Conservation (phyloP, 1,140 invertebrate genomes). For the Caerostris darwini region DNA sequence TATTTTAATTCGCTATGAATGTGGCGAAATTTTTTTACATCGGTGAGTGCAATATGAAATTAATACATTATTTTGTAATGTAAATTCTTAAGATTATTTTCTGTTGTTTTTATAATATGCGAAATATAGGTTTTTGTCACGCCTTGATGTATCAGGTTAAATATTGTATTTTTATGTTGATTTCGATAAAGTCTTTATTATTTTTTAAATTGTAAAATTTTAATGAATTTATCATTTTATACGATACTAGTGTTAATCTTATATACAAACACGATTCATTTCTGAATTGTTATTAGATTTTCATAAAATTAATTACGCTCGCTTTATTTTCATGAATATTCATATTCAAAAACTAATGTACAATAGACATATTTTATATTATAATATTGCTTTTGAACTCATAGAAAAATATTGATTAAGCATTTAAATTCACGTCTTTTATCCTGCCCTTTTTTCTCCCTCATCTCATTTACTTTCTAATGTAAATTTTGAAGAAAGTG, state of each 20-base stretch:
- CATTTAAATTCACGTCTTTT: no score
- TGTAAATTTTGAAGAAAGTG: no score
- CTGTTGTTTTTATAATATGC: not conserved
- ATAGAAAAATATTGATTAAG: no score
- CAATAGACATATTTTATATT: no score
- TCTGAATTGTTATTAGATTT: not conserved
- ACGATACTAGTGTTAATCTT: not conserved
- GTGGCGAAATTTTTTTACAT: not conserved
- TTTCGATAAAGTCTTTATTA: not conserved
- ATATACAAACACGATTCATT: not conserved
- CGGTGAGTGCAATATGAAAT: not conserved
- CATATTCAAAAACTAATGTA: no score
- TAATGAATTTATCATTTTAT: not conserved
- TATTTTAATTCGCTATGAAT: conserved; percentile 5
- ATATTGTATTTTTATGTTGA: not conserved
- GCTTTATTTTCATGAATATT: not conserved
- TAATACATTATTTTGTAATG: not conserved
- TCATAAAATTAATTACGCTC: not conserved
- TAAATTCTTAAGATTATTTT: not conserved
- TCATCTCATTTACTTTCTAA: no score
- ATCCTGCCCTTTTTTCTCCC: no score
- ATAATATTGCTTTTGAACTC: no score
- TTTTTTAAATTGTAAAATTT: not conserved
- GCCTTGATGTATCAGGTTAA: conserved; percentile 28
- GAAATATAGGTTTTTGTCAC: conserved; percentile 27